These are phyloP conservation scores for Antheraea mylitta DNA, from an alignment of 1,140 invertebrate genomes.

Conservation along the genomic window DNA sequence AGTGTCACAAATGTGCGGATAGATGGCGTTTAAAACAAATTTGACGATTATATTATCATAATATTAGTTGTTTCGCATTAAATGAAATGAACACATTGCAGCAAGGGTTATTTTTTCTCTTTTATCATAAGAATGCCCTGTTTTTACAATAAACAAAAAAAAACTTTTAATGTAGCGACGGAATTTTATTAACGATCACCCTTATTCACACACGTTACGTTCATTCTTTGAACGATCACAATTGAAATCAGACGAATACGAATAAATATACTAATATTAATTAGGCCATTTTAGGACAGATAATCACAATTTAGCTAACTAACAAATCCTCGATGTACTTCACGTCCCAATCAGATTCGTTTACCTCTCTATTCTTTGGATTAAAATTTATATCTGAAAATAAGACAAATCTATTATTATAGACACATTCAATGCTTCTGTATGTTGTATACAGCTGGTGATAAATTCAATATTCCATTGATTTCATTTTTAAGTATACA, in stretches of 20 bases:
- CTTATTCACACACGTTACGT: constrained; percentile 23
- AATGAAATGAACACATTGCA: no score
- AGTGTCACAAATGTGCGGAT: no score
- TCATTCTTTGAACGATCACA: constrained; percentile 60
- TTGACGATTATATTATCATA: no score
- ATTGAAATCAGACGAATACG: constrained; percentile 61
- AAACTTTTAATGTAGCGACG: not conserved
- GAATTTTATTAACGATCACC: not conserved
- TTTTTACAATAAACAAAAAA: not conserved
- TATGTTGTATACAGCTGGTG: no score
- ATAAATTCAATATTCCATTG: no score
- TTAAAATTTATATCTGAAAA: constrained; percentile 30
- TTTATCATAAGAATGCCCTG: no score
- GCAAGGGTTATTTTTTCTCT: no score
- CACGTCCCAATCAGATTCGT: constrained; percentile 43
- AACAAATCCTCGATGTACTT: constrained; percentile 60
- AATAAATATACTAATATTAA: constrained; percentile 74
- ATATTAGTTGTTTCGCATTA: no score
- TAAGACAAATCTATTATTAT: not conserved
- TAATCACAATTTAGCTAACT: constrained; percentile 72
- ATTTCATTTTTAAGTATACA: no score
- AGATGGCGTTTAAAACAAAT: no score
- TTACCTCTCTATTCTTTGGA: constrained; percentile 58
- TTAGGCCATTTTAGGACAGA: constrained; percentile 77
- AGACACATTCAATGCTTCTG: no score